phyloP scores from a whole-genome alignment of 1,140 invertebrate genomes.

The Drosophila sucinea region DNA sequence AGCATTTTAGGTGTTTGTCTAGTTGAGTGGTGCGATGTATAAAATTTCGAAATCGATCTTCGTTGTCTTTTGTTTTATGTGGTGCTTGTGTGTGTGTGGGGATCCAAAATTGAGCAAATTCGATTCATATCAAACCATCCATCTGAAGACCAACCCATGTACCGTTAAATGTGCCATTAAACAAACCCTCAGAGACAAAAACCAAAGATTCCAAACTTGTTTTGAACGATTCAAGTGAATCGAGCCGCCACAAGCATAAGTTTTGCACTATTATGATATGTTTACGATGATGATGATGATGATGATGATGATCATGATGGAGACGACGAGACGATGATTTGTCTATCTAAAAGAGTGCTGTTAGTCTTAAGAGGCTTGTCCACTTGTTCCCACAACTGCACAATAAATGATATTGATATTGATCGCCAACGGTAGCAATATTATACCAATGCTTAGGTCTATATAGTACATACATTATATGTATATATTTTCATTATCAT shows the following conservation, averaged over 20 bases:
- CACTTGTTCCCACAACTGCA: neutral
- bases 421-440: slow-evolving; percentile 26
- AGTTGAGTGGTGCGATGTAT: neutral
- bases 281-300: slow-evolving; percentile 21
- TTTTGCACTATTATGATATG: slow-evolving; percentile 3
- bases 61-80: slow-evolving; percentile 34
- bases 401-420: slow-evolving; percentile 12
- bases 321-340: slow-evolving; percentile 28
- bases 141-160: slow-evolving; percentile 37
- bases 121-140: slow-evolving; percentile 12
- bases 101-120: slow-evolving; percentile 34
- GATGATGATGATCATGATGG: slow-evolving; percentile 26
- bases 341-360: slow-evolving; percentile 16
- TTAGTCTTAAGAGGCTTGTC: slow-evolving; percentile 25
- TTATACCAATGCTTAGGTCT: neutral
- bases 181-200: neutral
- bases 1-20: slow-evolving; percentile 30
- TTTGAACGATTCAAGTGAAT: slow-evolving; percentile 2
- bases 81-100: slow-evolving; percentile 9
- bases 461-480: neutral
- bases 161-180: slow-evolving; percentile 45
- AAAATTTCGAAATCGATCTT: slow-evolving; percentile 25
- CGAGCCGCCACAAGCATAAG: too few species aligned
- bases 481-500: neutral
- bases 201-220: neutral